phyloP scores from a whole-genome alignment of 2,113 vertebrate species.

The Neolamprologus toae region DNA sequence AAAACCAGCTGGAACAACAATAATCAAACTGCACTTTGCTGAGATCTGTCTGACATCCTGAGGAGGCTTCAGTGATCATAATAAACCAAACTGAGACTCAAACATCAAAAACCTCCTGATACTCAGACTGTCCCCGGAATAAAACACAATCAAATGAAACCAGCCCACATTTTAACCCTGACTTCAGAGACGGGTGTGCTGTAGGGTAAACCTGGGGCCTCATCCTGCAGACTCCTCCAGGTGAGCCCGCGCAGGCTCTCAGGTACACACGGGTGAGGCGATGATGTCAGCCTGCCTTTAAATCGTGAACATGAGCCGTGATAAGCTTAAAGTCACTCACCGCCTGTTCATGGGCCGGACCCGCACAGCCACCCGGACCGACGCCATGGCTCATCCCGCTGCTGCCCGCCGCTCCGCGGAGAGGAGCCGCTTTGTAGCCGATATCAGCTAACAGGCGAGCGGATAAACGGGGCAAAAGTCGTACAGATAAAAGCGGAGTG shows the following conservation, averaged over 20 bases:
- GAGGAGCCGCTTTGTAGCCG: neutral
- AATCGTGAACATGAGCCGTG: neutral
- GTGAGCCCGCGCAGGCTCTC: neutral
- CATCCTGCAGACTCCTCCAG: neutral
- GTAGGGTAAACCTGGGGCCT: neutral
- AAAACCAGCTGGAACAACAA: neutral
- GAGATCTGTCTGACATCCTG: rapidly evolving
- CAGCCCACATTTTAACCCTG: neutral
- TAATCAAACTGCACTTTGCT: neutral
- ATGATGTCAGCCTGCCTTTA: neutral
- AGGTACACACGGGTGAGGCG: neutral
- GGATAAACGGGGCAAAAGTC: slow-evolving; percentile 6
- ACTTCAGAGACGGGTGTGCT: neutral
- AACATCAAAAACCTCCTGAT: neutral
- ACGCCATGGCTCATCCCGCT: slow-evolving; percentile 82
- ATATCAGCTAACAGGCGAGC: neutral
- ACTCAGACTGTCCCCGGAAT: neutral
- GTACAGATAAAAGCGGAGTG: neutral
- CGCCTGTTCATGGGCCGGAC: slow-evolving; percentile 90
- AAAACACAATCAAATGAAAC: neutral
- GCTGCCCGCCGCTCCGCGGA: neutral
- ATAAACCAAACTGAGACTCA: neutral
- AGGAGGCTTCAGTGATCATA: neutral
- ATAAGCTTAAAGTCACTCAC: slow-evolving; percentile 69
- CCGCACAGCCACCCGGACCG: slow-evolving; percentile 92